Percentiles rank a stretch among this genome's conserved stretches.
phyloP scores from a whole-genome alignment of 2,797 vertebrate genomes.

The Jordanella pulchra region DNA sequence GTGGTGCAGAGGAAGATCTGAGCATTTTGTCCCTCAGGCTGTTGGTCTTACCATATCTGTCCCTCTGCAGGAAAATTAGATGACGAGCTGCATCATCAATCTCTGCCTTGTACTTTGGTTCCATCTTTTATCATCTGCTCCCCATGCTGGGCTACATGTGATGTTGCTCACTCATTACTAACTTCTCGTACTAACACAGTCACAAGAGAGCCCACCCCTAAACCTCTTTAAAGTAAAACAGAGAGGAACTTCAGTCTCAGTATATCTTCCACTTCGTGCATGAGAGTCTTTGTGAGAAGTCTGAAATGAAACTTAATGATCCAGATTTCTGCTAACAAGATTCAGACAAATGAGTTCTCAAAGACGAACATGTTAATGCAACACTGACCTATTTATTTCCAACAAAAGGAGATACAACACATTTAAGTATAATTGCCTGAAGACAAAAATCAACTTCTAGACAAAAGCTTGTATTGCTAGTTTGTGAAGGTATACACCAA shows the following conservation, averaged over 20 bases:
- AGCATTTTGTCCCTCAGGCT: constrained; percentile 28
- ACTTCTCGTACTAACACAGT: constrained; percentile 45
- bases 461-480: constrained; percentile 14
- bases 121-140: constrained; percentile 42
- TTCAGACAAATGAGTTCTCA: constrained; percentile 66
- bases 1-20: constrained; percentile 34
- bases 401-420: constrained; percentile 39
- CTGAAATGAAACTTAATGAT: constrained; percentile 71
- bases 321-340: constrained; percentile 69
- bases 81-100: constrained; percentile 63
- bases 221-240: neutral
- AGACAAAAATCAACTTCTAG: constrained; percentile 42
- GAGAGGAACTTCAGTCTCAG: constrained; percentile 41
- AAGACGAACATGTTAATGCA: constrained; percentile 58
- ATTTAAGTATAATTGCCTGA: constrained; percentile 39
- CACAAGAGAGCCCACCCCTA: constrained; percentile 25
- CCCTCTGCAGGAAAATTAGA: constrained; percentile 58
- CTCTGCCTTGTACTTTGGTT: constrained; percentile 62
- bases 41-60: constrained; percentile 40
- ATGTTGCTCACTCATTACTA: constrained; percentile 66
- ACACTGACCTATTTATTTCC: constrained; percentile 59
- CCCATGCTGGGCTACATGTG: constrained; percentile 40
- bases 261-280: constrained; percentile 49
- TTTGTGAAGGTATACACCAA: constrained; percentile 18
- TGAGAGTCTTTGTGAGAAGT: constrained; percentile 57